Conservation (phyloP, 1,140 invertebrate genomes). For the Macrobrachium nipponense region DNA sequence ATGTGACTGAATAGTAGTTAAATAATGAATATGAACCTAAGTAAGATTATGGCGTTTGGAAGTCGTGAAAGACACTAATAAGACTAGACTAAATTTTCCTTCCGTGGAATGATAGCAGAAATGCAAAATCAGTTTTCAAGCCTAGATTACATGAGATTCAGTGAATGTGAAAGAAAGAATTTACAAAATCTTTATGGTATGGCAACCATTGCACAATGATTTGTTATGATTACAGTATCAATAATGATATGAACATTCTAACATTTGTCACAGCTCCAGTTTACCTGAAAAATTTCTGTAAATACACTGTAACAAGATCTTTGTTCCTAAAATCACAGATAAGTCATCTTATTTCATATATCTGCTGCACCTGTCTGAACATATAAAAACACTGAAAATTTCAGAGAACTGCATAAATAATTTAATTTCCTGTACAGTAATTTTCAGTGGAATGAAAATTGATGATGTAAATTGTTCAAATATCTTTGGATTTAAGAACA, state of each 20-base stretch:
- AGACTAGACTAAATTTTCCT: slow-evolving; percentile 39
- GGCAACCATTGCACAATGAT: not conserved
- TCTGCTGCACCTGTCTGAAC: not conserved
- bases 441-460: not conserved
- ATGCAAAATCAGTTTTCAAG: slow-evolving; percentile 28
- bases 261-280: no score
- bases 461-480: not conserved
- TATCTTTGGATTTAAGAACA: not conserved
- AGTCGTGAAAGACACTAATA: slow-evolving; percentile 29
- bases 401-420: not conserved
- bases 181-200: not conserved
- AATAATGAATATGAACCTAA: slow-evolving; percentile 2
- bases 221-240: no score
- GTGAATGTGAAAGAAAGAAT: slow-evolving; percentile 12
- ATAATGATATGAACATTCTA: no score
- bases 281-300: not conserved
- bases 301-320: slow-evolving; percentile 6
- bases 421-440: not conserved
- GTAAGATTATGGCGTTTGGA: slow-evolving; percentile 23
- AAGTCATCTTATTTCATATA: slow-evolving; percentile 17
- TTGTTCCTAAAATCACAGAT: slow-evolving; percentile 30
- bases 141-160: not conserved
- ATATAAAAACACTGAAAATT: not conserved
- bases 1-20: slow-evolving; percentile 15
- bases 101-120: slow-evolving; percentile 31